Conservation (phyloP, 2,113 vertebrate genomes). For the Odobenus rosmarus region DNA sequence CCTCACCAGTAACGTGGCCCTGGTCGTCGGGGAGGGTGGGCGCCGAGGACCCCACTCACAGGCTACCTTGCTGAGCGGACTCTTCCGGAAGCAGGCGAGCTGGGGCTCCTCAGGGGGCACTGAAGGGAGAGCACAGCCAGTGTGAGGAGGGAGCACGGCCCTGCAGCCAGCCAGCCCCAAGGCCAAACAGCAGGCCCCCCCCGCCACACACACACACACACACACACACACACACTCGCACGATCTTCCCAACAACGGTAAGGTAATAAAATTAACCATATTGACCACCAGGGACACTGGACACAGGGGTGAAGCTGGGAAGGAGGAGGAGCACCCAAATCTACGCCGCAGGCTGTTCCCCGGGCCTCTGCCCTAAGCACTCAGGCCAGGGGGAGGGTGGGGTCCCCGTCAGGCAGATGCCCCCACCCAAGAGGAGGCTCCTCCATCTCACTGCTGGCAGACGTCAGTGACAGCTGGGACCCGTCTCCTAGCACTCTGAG, state of each 20-base stretch:
- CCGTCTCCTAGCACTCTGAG: background rate
- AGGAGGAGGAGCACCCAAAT: background rate
- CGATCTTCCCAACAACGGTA: background rate
- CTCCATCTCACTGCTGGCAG: background rate
- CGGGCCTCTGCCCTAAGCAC: no score
- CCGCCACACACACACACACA: background rate
- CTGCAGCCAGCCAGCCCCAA: background rate
- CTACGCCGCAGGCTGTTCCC: background rate
- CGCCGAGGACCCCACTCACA: slow-evolving; percentile 82
- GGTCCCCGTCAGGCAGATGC: background rate
- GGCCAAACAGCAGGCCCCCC: background rate
- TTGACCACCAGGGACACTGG: background rate
- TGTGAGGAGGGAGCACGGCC: accelerated
- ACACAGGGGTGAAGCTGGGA: background rate
- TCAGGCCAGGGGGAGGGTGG: no score
- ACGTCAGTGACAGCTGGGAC: background rate
- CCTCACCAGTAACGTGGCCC: slow-evolving; percentile 72
- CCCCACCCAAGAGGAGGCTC: background rate
- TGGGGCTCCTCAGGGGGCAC: slow-evolving; percentile 76
- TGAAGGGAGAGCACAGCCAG: slow-evolving; percentile 48
- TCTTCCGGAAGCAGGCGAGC: slow-evolving; percentile 80
- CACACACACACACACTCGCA: background rate
- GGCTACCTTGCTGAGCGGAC: slow-evolving; percentile 57
- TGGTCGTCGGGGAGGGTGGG: background rate
- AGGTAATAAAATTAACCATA: background rate